A percentile compares a stretch with the other conserved stretches of the same genome.
Conservation (phyloP, 2,113 vertebrate genomes). For the Vireo altiloquus region DNA sequence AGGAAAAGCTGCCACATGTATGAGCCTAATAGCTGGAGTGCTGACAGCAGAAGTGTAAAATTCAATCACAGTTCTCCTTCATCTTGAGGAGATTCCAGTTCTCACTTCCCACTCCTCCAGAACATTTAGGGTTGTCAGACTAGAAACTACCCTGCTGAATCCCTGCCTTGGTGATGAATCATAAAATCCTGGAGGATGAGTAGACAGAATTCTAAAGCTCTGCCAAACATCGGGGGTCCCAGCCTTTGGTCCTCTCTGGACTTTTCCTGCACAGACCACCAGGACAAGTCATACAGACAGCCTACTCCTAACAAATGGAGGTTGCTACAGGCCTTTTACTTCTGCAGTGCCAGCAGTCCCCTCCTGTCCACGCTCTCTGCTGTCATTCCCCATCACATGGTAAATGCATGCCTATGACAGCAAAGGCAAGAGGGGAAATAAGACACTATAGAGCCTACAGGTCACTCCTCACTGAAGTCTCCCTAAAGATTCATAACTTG, state of each 20-base stretch:
- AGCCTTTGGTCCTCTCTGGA: neutral
- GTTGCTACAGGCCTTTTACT: neutral
- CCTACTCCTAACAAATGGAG: neutral
- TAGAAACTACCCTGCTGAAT: neutral
- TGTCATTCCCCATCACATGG: neutral
- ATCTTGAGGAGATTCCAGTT: slow-evolving; percentile 24
- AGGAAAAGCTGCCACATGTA: neutral
- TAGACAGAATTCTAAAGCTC: neutral
- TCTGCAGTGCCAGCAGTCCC: neutral
- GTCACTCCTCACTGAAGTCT: neutral
- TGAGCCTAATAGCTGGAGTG: neutral
- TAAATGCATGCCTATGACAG: neutral
- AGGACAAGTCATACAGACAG: neutral
- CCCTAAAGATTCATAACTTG: neutral
- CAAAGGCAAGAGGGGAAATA: neutral
- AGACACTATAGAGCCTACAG: neutral
- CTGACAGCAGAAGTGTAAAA: slow-evolving; percentile 9
- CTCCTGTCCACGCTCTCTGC: neutral
- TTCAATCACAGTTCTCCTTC: neutral
- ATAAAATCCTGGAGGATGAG: neutral
- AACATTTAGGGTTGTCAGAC: neutral
- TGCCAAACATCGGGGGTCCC: neutral
- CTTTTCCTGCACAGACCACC: neutral
- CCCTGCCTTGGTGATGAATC: neutral
- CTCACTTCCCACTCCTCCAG: neutral